These are phyloP conservation scores for Chouioia cunea DNA, from an alignment of 2,888 invertebrate genomes.

Conservation along the genomic window DNA sequence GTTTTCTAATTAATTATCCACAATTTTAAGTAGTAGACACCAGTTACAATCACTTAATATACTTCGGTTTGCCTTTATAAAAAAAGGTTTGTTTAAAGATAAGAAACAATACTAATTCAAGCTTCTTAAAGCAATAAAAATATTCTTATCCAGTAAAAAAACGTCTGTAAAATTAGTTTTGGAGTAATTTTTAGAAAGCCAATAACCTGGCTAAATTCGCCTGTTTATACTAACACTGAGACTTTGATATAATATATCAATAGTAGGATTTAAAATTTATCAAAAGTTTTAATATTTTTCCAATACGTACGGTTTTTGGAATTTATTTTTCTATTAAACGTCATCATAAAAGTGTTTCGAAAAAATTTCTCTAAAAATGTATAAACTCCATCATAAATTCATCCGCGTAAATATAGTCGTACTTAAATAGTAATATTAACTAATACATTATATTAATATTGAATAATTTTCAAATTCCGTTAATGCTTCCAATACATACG, in stretches of 20 bases:
- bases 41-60: slow-evolving; percentile 2
- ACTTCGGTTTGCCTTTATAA: slow-evolving; percentile 5
- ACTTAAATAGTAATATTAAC: slow-evolving; percentile 6
- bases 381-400: slow-evolving; percentile 5
- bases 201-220: no score
- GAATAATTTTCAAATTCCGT: not conserved
- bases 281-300: slow-evolving; percentile 30
- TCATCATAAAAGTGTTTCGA: slow-evolving; percentile 18
- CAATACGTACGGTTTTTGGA: slow-evolving; percentile 11
- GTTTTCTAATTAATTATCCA: slow-evolving; percentile 24
- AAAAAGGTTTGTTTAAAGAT: not conserved
- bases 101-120: not conserved
- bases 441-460: not conserved
- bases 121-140: slow-evolving; percentile 26
- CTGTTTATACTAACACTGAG: no score
- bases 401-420: slow-evolving; percentile 12
- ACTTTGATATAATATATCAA: no score
- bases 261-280: slow-evolving; percentile 21
- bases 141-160: slow-evolving; percentile 12
- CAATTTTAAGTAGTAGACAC: not conserved
- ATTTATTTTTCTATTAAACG: slow-evolving; percentile 14
- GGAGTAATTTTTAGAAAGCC: no score
- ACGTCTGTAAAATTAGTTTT: no score
- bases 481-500: slow-evolving; percentile 12
- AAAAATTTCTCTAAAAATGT: slow-evolving; percentile 40